Evolutionary conservation across 2,797 vertebrate genomes (phyloP).

Genomic region (Gallinago stenura): DNA sequence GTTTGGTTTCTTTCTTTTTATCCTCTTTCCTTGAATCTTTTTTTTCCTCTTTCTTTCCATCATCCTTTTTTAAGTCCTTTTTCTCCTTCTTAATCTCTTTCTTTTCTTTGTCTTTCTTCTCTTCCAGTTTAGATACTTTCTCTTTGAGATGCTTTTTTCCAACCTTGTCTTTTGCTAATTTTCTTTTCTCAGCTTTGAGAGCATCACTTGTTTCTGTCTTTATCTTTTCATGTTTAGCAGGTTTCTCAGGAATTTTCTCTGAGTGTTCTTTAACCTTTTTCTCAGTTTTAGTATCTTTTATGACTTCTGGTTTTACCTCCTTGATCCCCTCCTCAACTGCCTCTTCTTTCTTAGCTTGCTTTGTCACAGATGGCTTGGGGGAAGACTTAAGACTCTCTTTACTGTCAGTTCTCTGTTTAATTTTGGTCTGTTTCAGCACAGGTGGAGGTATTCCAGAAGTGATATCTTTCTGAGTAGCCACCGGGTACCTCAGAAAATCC

Average conservation of each 20-base stretch:
- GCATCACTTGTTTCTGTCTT: constrained; percentile 84
- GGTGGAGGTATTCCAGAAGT: constrained; percentile 87
- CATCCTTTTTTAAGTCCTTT: constrained; percentile 91
- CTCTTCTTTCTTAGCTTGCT: constrained; percentile 87
- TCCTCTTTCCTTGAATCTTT: constrained; percentile 93
- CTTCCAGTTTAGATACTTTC: constrained; percentile 90
- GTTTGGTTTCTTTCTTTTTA: constrained; percentile 92
- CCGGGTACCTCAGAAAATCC: constrained; percentile 94
- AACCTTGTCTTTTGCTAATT: constrained; percentile 88
- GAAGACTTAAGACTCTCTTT: constrained; percentile 97
- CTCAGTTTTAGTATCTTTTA: constrained; percentile 90
- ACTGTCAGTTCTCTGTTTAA: constrained; percentile 95
- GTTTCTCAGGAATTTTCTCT: constrained; percentile 87
- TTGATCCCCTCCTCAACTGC: constrained; percentile 84
- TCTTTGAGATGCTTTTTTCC: constrained; percentile 92
- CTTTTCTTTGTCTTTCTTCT: constrained; percentile 98
- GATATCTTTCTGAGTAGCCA: constrained; percentile 95
- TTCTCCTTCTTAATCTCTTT: constrained; percentile 94
- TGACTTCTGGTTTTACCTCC: constrained; percentile 85
- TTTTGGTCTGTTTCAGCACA: constrained; percentile 92
- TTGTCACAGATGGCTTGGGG: constrained; percentile 84
- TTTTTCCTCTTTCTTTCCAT: constrained; percentile 91
- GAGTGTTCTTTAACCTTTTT: constrained; percentile 87
- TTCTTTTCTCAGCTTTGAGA: constrained; percentile 92
- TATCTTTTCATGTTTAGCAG: constrained; percentile 84